Evolutionary conservation across 2,888 invertebrate species (phyloP).

Genomic region (Ferrisia virgata): DNA sequence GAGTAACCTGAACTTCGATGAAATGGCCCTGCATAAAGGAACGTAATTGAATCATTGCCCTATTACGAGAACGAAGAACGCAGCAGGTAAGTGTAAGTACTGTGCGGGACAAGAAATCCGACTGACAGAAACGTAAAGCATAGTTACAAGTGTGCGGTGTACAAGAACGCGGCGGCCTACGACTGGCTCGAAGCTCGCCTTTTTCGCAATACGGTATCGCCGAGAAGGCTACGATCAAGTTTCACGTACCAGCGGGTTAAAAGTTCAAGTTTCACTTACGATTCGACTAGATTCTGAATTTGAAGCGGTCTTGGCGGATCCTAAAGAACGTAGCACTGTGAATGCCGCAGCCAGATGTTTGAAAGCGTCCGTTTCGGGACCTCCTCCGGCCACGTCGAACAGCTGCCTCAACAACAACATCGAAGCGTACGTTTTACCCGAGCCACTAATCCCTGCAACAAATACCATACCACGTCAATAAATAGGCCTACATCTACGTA

Average conservation of each 20-base stretch:
- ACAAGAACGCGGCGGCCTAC: no score
- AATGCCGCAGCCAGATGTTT: constrained; percentile 93
- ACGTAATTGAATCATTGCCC: background rate
- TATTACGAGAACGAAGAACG: no score
- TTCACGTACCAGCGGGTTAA: no score
- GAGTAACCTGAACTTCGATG: constrained; percentile 93
- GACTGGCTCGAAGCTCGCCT: no score
- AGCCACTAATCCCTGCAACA: constrained; percentile 76
- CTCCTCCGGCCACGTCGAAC: constrained; percentile 91
- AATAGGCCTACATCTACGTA: background rate
- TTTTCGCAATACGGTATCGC: no score
- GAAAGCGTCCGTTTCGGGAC: constrained; percentile 92
- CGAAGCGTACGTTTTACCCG: constrained; percentile 90
- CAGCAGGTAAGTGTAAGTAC: no score
- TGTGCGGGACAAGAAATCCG: no score
- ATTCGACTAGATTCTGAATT: constrained; percentile 92
- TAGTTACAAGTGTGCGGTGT: no score
- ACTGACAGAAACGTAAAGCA: no score
- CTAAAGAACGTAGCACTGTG: constrained; percentile 86
- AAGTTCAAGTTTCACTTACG: constrained; percentile 58
- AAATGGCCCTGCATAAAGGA: constrained; percentile 73
- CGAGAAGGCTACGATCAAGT: no score
- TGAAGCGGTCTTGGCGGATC: constrained; percentile 83
- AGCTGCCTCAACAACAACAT: constrained; percentile 85
- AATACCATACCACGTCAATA: no score